Conservation (phyloP, 2,888 invertebrate genomes). For the Phrixothrix hirtus region DNA sequence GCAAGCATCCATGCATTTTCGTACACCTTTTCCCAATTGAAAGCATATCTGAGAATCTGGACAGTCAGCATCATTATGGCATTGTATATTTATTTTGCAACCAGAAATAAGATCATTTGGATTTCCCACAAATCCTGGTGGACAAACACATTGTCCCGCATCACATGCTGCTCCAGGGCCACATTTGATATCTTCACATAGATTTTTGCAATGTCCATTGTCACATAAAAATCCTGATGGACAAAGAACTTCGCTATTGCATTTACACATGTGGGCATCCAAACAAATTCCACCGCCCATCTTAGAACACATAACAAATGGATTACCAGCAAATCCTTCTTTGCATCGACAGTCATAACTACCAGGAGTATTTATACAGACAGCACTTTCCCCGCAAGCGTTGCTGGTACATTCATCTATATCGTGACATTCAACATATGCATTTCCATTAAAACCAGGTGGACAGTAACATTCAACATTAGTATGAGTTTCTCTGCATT, state of each 20-base stretch:
- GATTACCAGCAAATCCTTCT: conserved; percentile 83
- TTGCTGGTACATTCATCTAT: conserved; percentile 78
- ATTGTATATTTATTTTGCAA: conserved; percentile 75
- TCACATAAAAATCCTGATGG: conserved; percentile 78
- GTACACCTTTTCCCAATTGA: conserved; percentile 74
- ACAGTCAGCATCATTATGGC: conserved; percentile 81
- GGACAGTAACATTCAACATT: conserved; percentile 82
- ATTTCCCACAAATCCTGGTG: conserved; percentile 76
- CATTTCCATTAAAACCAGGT: conserved; percentile 83
- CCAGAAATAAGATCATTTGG: conserved; percentile 71
- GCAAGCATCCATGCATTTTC: conserved; percentile 87
- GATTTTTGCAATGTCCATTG: conserved; percentile 73
- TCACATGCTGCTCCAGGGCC: conserved; percentile 83
- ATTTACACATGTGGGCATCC: conserved; percentile 71
- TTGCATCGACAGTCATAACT: conserved; percentile 89
- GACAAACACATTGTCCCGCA: conserved; percentile 78
- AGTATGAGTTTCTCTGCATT: conserved; percentile 75
- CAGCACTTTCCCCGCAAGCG: conserved; percentile 82
- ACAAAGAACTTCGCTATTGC: conserved; percentile 72
- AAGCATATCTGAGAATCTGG: conserved; percentile 85
- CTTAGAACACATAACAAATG: conserved; percentile 79
- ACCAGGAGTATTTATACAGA: conserved; percentile 88
- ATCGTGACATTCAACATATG: conserved; percentile 82
- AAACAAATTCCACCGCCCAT: conserved; percentile 71
- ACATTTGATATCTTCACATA: conserved; percentile 75